These are phyloP conservation scores for Diachasmimorpha longicaudata DNA, from an alignment of 1,140 invertebrate species.

Conservation along the genomic window DNA sequence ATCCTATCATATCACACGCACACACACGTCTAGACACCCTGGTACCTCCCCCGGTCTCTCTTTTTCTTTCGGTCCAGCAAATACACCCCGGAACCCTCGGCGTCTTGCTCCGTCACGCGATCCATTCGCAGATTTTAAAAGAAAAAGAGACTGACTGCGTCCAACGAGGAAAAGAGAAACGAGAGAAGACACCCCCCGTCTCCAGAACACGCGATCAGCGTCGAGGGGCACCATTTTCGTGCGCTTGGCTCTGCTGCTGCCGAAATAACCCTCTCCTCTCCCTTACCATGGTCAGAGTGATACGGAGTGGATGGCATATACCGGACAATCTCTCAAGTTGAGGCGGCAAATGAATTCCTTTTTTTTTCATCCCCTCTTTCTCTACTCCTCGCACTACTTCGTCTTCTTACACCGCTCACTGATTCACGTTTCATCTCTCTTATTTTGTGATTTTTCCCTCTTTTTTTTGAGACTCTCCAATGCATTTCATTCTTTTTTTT, in stretches of 20 bases:
- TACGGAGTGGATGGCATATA: background rate
- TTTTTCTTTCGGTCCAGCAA: slow-evolving; percentile 8
- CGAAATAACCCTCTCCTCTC: background rate
- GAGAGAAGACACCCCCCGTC: slow-evolving; percentile 19
- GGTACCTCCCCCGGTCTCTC: background rate
- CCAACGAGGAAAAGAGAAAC: background rate
- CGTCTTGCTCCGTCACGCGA: slow-evolving; percentile 27
- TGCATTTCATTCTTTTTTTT: slow-evolving; percentile 2
- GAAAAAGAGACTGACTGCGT: background rate
- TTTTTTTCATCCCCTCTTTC: slow-evolving; percentile 13
- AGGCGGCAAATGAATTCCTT: slow-evolving; percentile 25
- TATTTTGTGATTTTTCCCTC: slow-evolving; percentile 36
- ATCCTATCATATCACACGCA: slow-evolving; percentile 22
- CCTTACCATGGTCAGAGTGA: background rate
- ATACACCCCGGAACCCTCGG: slow-evolving; percentile 26
- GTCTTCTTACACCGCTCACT: background rate
- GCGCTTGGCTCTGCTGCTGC: background rate
- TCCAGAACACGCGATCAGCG: slow-evolving; percentile 25
- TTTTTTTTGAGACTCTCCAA: background rate
- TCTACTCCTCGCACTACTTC: background rate
- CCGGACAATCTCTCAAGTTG: slow-evolving; percentile 15
- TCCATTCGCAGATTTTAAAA: slow-evolving; percentile 8
- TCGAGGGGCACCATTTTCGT: slow-evolving; percentile 12
- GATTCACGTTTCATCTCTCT: slow-evolving; percentile 13
- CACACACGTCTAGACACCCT: slow-evolving; percentile 3